Base-by-base conservation (phyloP, 2,113 vertebrate species). In the Urocynchramus pylzowi region DNA sequence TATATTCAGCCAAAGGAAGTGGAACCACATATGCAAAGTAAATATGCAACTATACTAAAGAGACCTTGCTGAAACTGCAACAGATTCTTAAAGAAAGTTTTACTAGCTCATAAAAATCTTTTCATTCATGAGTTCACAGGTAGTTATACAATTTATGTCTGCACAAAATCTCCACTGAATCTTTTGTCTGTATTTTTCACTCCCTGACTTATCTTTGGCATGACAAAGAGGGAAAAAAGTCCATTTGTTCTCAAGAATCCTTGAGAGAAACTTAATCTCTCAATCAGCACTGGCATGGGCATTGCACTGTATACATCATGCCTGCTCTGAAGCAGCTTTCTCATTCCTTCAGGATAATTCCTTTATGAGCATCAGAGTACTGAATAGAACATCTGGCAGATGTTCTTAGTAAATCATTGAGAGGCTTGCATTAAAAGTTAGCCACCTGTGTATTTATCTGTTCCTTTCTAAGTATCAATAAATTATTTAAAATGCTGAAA, bases 351-450 rank as follows among this genome's bases (percentile, higher is more conserved):
- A 86, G 57, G 47, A 87, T 49, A 41, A 21, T 23, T 19, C 20
- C 82, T 96, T 84, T 84, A 83, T 50, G 71, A 86, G 71, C 3
- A 2, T 37, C 35, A 74, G 65, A 68, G 50, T 37, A 71, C 75
- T 80, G 71, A 96, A 89, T 26, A 87, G 78, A 92, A 69, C 49
- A 76, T 74, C 53, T 24, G 86, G 95, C 96, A 97, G 96, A 96
- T 97, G 98, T 94, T 94, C 80, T 69, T 67, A 95, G 91, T 98
- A 97, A 98, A 98, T 97, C 97, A 96, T 23, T 91, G 93, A 75
- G 81, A 91, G 33, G 39, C 47, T 96, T 9, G 4, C 93, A 96
- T 93, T 89, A 95, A 96, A 94, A 84, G 31, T 59, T 73, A 95
- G 88, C 84, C 97, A 97, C 96, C 68, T 92, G 95, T 9, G 7